A percentile compares a stretch with the other conserved stretches of the same genome.
Conservation (phyloP, 2,797 vertebrate species). For the Enteromius viviparus region DNA sequence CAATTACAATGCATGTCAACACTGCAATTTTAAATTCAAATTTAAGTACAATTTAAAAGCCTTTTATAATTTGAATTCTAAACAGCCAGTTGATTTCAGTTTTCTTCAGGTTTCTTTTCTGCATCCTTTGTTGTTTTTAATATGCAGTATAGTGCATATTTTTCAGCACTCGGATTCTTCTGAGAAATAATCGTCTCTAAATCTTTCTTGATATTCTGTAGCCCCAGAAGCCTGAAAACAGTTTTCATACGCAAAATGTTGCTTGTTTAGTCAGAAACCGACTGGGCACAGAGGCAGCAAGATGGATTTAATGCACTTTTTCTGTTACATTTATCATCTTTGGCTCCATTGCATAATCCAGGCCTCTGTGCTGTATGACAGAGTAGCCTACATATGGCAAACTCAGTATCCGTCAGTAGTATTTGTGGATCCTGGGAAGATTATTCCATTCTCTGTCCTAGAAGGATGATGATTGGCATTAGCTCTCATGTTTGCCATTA, state of each 20-base stretch:
- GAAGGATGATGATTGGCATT: slow-evolving; percentile 41
- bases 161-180: background rate
- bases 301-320: background rate
- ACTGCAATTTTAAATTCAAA: background rate
- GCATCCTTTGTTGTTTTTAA: background rate
- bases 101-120: background rate
- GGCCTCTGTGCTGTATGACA: background rate
- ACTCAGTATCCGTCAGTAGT: slow-evolving; percentile 16
- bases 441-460: slow-evolving; percentile 22
- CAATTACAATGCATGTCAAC: background rate
- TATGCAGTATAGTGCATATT: background rate
- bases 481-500: slow-evolving; percentile 38
- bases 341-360: slow-evolving; percentile 24
- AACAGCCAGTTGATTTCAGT: background rate
- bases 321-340: slow-evolving; percentile 7
- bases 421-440: slow-evolving; percentile 12
- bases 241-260: background rate
- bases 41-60: background rate
- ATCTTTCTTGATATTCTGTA: background rate
- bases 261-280: background rate
- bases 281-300: no score
- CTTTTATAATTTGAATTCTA: background rate
- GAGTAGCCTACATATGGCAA: slow-evolving; percentile 19
- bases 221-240: background rate
- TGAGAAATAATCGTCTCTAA: background rate